Conservation (phyloP, 2,888 invertebrate genomes). For the Monoplex corrugatus region DNA sequence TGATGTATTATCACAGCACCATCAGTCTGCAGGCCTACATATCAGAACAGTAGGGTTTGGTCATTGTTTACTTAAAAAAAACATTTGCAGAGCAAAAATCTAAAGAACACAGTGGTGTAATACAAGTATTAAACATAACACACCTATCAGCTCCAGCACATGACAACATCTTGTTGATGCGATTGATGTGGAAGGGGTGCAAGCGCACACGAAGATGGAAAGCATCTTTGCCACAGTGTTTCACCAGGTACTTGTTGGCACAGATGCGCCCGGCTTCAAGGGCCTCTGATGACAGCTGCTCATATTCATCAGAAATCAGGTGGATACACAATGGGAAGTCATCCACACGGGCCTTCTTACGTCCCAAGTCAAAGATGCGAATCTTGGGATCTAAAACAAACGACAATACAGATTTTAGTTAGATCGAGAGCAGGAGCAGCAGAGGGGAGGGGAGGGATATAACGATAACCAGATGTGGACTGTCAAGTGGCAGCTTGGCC, state of each 20-base stretch:
- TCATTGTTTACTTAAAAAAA: too few relatives aligned
- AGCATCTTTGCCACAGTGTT: constrained; percentile 99
- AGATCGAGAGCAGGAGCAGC: too few relatives aligned
- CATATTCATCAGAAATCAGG: constrained; percentile 99
- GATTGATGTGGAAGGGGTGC: constrained; percentile 99
- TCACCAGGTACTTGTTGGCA: constrained; percentile 96
- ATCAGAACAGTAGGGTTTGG: too few relatives aligned
- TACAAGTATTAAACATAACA: too few relatives aligned
- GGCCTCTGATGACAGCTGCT: constrained; percentile 99
- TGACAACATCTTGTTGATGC: constrained; percentile 99
- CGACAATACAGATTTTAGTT: too few relatives aligned
- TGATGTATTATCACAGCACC: too few relatives aligned
- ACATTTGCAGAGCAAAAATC: too few relatives aligned
- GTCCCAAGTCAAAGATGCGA: constrained; percentile 99
- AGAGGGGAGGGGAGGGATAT: too few relatives aligned
- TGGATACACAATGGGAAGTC: constrained; percentile 99
- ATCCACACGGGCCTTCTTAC: constrained; percentile 97
- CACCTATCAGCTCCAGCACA: constrained; percentile 99
- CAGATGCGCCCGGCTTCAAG: constrained; percentile 99
- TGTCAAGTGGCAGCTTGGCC: too few relatives aligned
- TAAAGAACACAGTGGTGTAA: too few relatives aligned
- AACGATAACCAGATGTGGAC: too few relatives aligned
- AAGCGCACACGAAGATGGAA: constrained; percentile 99
- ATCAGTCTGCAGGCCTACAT: too few relatives aligned
- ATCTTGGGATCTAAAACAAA: constrained; percentile 92